Evolutionary conservation across 2,113 vertebrate species (phyloP).

Genomic region (Gavia stellata): DNA sequence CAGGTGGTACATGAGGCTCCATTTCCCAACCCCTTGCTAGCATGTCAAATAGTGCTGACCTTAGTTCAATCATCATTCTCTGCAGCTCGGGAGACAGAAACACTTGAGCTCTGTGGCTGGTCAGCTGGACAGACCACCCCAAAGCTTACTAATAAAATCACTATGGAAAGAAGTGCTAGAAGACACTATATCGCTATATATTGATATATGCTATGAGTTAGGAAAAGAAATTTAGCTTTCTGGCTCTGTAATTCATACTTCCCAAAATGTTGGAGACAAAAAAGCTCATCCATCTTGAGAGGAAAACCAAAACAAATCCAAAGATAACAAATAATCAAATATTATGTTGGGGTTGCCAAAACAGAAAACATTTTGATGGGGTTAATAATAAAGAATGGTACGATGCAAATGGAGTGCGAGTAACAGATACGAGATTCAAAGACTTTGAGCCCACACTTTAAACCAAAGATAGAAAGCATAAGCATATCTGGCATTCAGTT

Average conservation of each 20-base stretch:
- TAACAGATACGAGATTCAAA: neutral
- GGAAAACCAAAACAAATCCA: neutral
- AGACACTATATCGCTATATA: neutral
- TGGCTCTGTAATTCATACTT: neutral
- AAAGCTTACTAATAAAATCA: neutral
- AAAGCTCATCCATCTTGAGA: neutral
- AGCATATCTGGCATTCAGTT: neutral
- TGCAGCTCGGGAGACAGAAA: neutral
- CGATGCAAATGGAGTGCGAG: neutral
- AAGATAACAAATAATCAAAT: neutral
- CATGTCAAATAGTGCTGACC: neutral
- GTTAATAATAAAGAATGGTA: neutral
- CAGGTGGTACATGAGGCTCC: neutral
- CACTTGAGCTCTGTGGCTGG: neutral
- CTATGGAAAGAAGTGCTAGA: neutral
- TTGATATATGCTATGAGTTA: neutral
- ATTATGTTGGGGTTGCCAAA: neutral
- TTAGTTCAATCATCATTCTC: neutral
- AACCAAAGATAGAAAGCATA: neutral
- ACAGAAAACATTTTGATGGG: neutral
- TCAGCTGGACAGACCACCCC: neutral
- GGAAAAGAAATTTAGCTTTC: neutral
- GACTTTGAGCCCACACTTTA: neutral
- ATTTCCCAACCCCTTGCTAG: neutral
- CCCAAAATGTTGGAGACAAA: neutral